Conservation (phyloP, 2,797 vertebrate genomes). For the Myripristis jacobus region DNA sequence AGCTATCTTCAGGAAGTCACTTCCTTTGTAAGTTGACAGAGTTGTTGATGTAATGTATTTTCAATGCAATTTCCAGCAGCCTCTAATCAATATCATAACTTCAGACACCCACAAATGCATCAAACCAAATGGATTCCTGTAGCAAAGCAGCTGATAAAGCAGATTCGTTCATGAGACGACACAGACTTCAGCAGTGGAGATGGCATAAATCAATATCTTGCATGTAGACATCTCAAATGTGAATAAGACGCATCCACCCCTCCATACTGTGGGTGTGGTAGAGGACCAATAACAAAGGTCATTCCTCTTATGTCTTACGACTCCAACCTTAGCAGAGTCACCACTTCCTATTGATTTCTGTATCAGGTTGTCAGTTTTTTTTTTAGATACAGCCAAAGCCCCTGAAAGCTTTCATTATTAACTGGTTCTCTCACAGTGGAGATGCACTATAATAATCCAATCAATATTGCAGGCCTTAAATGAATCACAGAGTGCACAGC, state of each 20-base stretch:
- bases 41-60: conserved; percentile 20
- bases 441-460: conserved; percentile 76
- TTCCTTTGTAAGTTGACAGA: conserved; percentile 19
- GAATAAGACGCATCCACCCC: conserved; percentile 40
- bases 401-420: conserved; percentile 70
- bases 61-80: conserved; percentile 27
- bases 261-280: conserved; percentile 15
- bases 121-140: conserved; percentile 33
- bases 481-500: conserved; percentile 68
- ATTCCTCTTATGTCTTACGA: conserved; percentile 33
- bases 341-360: conserved; percentile 60
- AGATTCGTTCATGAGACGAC: conserved; percentile 36
- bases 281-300: conserved; percentile 53
- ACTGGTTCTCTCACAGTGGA: conserved; percentile 59
- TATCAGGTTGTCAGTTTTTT: conserved; percentile 48
- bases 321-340: conserved; percentile 36
- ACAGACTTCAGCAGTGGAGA: conserved; percentile 2
- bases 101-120: conserved; percentile 27
- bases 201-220: conserved; percentile 34
- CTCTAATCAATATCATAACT: conserved; percentile 18
- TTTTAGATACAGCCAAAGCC: conserved; percentile 49
- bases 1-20: not conserved
- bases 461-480: conserved; percentile 76
- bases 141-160: conserved; percentile 2
- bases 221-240: conserved; percentile 4